Evolutionary conservation across 2,888 invertebrate species (phyloP).

Genomic region (Platycheirus rosarum): DNA sequence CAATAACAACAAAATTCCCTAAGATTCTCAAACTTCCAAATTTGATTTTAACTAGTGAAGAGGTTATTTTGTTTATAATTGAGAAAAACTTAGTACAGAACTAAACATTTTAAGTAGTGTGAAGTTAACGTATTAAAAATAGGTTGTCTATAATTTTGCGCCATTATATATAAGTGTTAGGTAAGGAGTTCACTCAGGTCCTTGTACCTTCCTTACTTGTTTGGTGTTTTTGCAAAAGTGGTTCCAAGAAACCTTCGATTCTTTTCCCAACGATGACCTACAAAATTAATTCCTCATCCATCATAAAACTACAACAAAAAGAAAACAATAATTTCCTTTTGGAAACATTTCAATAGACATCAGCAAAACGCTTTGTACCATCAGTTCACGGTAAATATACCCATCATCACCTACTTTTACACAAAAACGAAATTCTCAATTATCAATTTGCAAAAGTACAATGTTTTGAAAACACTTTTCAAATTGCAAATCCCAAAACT

Average conservation of each 20-base stretch:
- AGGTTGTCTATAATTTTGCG: too few species aligned
- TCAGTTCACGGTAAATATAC: conserved; percentile 71
- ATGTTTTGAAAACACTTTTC: conserved; percentile 73
- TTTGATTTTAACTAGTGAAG: too few species aligned
- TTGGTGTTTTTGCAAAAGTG: not conserved
- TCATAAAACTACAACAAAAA: conserved; percentile 2
- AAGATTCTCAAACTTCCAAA: too few species aligned
- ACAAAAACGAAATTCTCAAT: conserved; percentile 64
- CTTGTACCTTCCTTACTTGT: too few species aligned
- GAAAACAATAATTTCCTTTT: conserved; percentile 6
- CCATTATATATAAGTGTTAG: too few species aligned
- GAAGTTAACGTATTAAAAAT: too few species aligned
- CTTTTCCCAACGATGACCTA: not conserved
- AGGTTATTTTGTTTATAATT: too few species aligned
- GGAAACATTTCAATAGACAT: conserved; percentile 25
- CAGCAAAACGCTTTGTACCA: conserved; percentile 51
- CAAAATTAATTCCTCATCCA: conserved; percentile 1
- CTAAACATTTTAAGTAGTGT: too few species aligned
- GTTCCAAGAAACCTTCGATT: not conserved
- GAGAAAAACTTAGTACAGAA: too few species aligned
- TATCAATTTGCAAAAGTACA: conserved; percentile 64
- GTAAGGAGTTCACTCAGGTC: too few species aligned
- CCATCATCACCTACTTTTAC: conserved; percentile 65
- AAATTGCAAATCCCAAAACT: conserved; percentile 61
- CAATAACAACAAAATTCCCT: too few species aligned